Percentiles rank a stretch among this genome's conserved stretches.
phyloP scores from a whole-genome alignment of 1,140 invertebrate genomes.

The Delia radicum region DNA sequence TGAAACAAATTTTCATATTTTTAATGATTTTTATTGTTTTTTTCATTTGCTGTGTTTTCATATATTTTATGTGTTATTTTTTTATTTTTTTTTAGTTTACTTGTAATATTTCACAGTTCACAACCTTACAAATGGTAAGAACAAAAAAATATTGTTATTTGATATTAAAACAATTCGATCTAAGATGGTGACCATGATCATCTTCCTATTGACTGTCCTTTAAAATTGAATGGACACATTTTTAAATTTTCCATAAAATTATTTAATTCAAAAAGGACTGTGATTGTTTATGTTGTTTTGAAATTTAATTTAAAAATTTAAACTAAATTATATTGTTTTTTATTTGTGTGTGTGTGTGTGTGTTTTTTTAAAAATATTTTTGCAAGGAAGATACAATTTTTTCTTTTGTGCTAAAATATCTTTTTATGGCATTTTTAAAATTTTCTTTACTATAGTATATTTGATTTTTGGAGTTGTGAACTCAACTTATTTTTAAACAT shows the following conservation, averaged over 20 bases:
- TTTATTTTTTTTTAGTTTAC: slow-evolving; percentile 33
- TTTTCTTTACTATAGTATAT: slow-evolving; percentile 18
- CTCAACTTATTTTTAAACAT: neutral
- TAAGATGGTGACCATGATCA: neutral
- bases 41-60: slow-evolving; percentile 17
- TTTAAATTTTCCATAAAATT: neutral
- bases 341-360: neutral
- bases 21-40: slow-evolving; percentile 38
- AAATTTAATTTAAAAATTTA: neutral
- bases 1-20: slow-evolving; percentile 27
- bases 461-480: slow-evolving; percentile 18
- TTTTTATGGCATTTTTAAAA: slow-evolving; percentile 23
- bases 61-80: slow-evolving; percentile 25
- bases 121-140: slow-evolving; percentile 56
- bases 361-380: neutral
- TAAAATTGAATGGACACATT: neutral
- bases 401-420: slow-evolving; percentile 30
- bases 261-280: slow-evolving; percentile 11
- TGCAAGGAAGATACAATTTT: slow-evolving; percentile 40
- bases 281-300: slow-evolving; percentile 37
- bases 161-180: neutral
- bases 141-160: slow-evolving; percentile 2
- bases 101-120: slow-evolving; percentile 52
- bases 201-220: neutral
- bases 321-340: neutral